Base-by-base conservation (phyloP, 1,140 invertebrate species). In the Drosophila tropicalis region DNA sequence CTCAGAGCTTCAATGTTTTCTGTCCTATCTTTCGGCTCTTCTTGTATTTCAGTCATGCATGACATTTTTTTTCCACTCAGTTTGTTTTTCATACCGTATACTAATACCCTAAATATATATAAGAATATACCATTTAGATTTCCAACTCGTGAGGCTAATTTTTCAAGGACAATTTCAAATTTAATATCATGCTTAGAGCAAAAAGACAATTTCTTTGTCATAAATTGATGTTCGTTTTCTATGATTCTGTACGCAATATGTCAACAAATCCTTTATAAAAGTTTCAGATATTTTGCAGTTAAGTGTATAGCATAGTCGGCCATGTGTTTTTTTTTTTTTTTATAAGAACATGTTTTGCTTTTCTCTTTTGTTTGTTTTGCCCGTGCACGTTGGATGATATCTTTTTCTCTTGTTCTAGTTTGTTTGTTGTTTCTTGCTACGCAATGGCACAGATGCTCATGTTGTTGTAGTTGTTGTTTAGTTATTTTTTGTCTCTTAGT, bases 31-130 rank as follows among this genome's bases (percentile, higher is more conserved):
- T 51, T 51, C 63, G 55, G 55, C 74, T 64, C 62, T 47, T 77
- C 74, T 82, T 82, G 83, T 86, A 86, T 86, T 86, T 83, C 76
- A 83, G 79, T 83, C 83, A 87, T 87, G 83, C 72, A 87, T 79
- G 69, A 73, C 68, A 87, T 73, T 87, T 86, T 86, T 47, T 86
- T 86, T 87, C 74, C 82, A 87, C 61, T 67, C 70, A 86, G 83
- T 87, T 86, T 67, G 34, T 39, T 61, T 44, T 40, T 0, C 2
- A 40, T 62, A 55, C 47, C 41, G 19, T 17, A 40, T 0, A 32
- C 6, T 0, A 5, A 62, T 44, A 36, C 32, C 7, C 19, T 44
- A 13, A 29, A 25, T 25, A 25, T 25, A 25, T 15, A 36, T 22
- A 44, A 32, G 4, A 12, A 12, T 39, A 34, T 9, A 7, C 0